Percentiles rank a stretch among this genome's conserved stretches.
phyloP scores from a whole-genome alignment of 2,113 vertebrate genomes.

The Chaenocephalus aceratus region DNA sequence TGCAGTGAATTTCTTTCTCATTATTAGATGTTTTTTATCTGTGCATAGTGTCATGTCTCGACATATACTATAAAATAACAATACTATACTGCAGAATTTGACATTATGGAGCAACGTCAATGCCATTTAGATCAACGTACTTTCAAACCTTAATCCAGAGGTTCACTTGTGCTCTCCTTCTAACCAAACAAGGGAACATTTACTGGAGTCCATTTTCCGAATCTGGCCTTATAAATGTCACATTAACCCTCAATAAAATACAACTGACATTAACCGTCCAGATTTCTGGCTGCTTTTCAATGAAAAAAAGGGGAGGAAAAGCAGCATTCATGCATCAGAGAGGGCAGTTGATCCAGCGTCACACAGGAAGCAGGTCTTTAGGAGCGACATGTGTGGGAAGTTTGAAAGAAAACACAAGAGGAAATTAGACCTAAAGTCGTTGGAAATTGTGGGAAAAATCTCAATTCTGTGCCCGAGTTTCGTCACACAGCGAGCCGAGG shows the following conservation, averaged over 20 bases:
- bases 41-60: too few species aligned
- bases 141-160: not conserved
- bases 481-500: not conserved
- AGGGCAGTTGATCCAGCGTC: slow-evolving; percentile 20
- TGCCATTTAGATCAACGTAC: not conserved
- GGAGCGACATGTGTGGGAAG: not conserved
- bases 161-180: not conserved
- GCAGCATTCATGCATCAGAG: not conserved
- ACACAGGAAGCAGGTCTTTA: slow-evolving; percentile 51
- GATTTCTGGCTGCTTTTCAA: not conserved
- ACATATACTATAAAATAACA: not conserved
- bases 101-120: not conserved
- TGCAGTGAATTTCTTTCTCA: not conserved
- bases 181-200: slow-evolving; percentile 66
- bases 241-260: slow-evolving; percentile 39
- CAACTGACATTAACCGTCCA: not conserved
- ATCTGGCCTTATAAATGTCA: slow-evolving; percentile 38
- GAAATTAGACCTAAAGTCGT: slow-evolving; percentile 23
- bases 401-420: slow-evolving; percentile 18
- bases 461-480: not conserved
- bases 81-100: not conserved
- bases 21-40: not conserved
- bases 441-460: slow-evolving; percentile 4
- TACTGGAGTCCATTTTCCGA: slow-evolving; percentile 29
- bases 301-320: slow-evolving; percentile 7